Evolutionary conservation across 2,888 invertebrate species (phyloP).

Genomic region (Danaus chrysippus): DNA sequence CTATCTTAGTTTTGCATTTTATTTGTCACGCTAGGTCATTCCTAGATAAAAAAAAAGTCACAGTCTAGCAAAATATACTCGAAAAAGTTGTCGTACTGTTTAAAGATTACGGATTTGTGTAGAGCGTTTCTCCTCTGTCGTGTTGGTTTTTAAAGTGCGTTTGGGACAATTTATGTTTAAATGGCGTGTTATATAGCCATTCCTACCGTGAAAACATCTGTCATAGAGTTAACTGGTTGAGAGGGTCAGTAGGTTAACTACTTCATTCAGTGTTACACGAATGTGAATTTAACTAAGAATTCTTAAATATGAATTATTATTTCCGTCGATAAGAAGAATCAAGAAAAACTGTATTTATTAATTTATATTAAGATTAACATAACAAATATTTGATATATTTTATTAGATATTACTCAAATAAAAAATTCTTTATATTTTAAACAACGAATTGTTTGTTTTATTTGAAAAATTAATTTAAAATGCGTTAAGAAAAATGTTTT

Average conservation of each 20-base stretch:
- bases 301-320: slow-evolving; percentile 32
- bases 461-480: too few relatives aligned
- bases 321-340: not conserved
- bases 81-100: slow-evolving; percentile 5
- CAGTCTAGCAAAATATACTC: slow-evolving; percentile 22
- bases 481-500: slow-evolving; percentile 1
- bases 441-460: too few relatives aligned
- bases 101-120: slow-evolving; percentile 3
- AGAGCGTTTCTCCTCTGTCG: slow-evolving; percentile 23
- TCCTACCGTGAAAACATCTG: slow-evolving; percentile 62
- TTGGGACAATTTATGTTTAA: slow-evolving; percentile 50
- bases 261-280: slow-evolving; percentile 45
- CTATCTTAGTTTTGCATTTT: slow-evolving; percentile 41
- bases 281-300: slow-evolving; percentile 43
- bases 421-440: too few relatives aligned
- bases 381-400: too few relatives aligned
- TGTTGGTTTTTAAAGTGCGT: slow-evolving; percentile 33
- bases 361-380: too few relatives aligned
- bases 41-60: slow-evolving; percentile 34
- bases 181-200: slow-evolving; percentile 53
- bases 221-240: slow-evolving; percentile 54
- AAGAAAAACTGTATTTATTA: not conserved
- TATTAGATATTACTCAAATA: too few relatives aligned
- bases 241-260: slow-evolving; percentile 63
- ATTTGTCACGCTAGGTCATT: slow-evolving; percentile 59